Evolutionary conservation across 2,113 vertebrate species (phyloP), one percentile per base, ranked within the genome.

Genomic region (Mustela nigripes): DNA sequence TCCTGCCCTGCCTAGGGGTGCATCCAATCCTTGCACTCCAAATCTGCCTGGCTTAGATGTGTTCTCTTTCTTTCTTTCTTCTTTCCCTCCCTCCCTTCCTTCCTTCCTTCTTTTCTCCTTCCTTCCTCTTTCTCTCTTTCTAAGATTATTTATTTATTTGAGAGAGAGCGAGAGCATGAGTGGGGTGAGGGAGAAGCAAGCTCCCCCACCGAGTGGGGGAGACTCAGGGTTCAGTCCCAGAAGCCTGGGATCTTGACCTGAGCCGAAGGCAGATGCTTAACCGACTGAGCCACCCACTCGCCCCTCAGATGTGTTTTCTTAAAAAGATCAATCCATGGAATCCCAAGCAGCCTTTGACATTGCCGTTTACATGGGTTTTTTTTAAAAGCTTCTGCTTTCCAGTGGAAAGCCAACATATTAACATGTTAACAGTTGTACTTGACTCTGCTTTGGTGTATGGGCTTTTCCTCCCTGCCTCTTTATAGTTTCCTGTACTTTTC

Each of bases 291-390:
- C 63, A 67, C 63, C 63, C 63, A 33, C 5, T 1, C 12, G 14
- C 63, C 63, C 63, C 63, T 63, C 62, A 65, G 62, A 65, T 65
- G 62, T 15, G 16, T 93, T 97, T 95, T 91, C 89, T 95, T 92
- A 31, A 92, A 89, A 91, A 95, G 76, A 71, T 80, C 39, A 88
- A 89, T 78, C 60, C 60, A 48, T 16, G 26, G 78, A 56, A 12
- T 83, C 76, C 80, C 80, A 42, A 73, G 93, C 56, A 94, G 88
- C 56, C 82, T 95, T 86, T 85, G 86, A 95, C 93, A 90, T 2
- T 31, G 74, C 69, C 62, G 67, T 90, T 94, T 83, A 73, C 86
- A 33, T 60, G 82, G 91, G 53, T 2, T 79, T 95, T 60, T 60
- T 91, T 85, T 89, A 18, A 88, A 89, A 89, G 69, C 71, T 69